Evolutionary conservation across 2,888 invertebrate species (phyloP), one percentile per base, ranked within the genome.

Genomic region (Thalpophila matura): DNA sequence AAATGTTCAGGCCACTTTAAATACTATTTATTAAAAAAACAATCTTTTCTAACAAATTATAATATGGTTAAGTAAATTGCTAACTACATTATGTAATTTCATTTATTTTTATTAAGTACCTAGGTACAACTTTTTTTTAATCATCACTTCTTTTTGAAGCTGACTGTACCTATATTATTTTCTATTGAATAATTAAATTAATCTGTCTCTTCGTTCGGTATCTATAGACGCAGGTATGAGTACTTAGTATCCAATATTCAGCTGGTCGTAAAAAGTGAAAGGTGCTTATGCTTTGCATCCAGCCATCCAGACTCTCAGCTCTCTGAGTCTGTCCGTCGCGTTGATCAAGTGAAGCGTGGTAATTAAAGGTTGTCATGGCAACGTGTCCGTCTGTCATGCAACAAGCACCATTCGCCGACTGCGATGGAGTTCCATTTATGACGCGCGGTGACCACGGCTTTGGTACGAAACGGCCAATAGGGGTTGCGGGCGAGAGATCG

Each of bases 291-390:
- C 26, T 31, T n/a, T 14, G 18, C 10, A 38, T 20, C 22, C 5
- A 2, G 12, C 18, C 16, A 5, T 24, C 16, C 4, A 35, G 24
- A 3, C 35, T 35, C 16, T 16, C 0, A 10, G 12, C 60, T 57
- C 69, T 33, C 4, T 12, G 22, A 26, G 46, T n/a, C 65, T 53
- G 40, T 40, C 61, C 33, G 24, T 49, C 64, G 64, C n/a, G 2
- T 12, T 63, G 77, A 40, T 76, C 57, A 47, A 45, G 56, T 64
- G 63, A 45, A 31, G 26, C 45, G 46, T 35, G 22, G 55, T 80
- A 80, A 77, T 77, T 77, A 81, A 63, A 45, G 56, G 54, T 31
- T 50, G 74, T 67, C 79, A 57, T 33, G 38, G 54, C 42, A 47
- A 43, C 51, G 47, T 50, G 42, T 53, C 38, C 58, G 56, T 69